Conservation (phyloP, 2,888 invertebrate species). For the Julus scandinavius region DNA sequence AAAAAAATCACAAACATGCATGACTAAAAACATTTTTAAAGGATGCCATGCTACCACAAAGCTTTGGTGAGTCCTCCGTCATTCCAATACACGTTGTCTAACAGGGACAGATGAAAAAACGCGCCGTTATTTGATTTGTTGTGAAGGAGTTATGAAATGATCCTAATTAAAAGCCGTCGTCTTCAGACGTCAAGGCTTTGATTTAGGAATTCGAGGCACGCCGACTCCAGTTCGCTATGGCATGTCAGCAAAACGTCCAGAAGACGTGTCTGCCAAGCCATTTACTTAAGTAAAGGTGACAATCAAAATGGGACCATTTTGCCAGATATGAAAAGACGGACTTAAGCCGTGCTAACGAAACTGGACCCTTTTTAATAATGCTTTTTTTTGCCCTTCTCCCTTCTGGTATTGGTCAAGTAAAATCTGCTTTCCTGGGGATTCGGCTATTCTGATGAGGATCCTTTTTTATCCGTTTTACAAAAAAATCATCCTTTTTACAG, state of each 20-base stretch:
- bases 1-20: too few relatives aligned
- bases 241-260: conserved; percentile 48
- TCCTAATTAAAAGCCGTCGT: conserved; percentile 52
- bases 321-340: conserved; percentile 28
- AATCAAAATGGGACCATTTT: conserved; percentile 47
- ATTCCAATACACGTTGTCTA: conserved; percentile 38
- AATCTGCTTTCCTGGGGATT: conserved; percentile 24
- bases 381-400: not conserved
- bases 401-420: conserved; percentile 2
- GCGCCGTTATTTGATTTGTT: conserved; percentile 48
- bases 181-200: conserved; percentile 49
- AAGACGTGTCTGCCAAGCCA: conserved; percentile 43
- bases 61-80: not conserved
- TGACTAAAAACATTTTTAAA: not conserved
- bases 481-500: not conserved
- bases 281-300: conserved; percentile 51
- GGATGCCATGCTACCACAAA: not conserved
- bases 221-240: conserved; percentile 41
- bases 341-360: conserved; percentile 42
- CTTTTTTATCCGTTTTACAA: not conserved
- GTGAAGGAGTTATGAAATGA: conserved; percentile 52
- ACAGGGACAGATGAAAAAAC: conserved; percentile 26
- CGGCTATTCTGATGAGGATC: not conserved
- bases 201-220: conserved; percentile 48
- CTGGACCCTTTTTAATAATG: conserved; percentile 39